These are phyloP conservation scores for Smutsia gigantea DNA, from an alignment of 2,797 vertebrate genomes.

Conservation along the genomic window DNA sequence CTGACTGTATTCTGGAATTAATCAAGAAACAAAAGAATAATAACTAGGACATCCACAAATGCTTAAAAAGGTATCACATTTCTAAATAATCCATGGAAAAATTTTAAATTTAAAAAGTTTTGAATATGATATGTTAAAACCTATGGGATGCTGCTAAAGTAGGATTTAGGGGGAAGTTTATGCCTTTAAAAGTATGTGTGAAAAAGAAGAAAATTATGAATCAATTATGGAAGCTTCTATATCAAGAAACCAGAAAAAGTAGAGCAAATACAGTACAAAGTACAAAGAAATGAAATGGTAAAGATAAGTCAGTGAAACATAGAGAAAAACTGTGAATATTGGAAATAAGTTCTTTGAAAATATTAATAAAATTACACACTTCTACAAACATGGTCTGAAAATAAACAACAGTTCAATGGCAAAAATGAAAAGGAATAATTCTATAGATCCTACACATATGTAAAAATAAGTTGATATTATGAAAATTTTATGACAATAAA, in stretches of 20 bases:
- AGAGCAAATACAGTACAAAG: background rate
- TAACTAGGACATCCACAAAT: background rate
- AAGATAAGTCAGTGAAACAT: background rate
- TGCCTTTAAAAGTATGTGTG: background rate
- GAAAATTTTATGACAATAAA: background rate
- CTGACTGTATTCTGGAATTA: background rate
- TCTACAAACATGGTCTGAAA: background rate
- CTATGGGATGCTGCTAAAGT: background rate
- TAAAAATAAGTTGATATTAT: background rate
- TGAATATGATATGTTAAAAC: background rate
- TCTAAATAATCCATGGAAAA: background rate
- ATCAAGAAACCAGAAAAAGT: background rate
- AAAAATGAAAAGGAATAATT: background rate
- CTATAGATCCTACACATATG: background rate
- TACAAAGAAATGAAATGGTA: background rate
- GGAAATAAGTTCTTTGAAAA: constrained; percentile 16
- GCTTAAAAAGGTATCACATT: background rate
- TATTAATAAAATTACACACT: background rate
- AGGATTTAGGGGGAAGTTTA: background rate
- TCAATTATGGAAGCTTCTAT: background rate
- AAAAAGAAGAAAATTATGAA: background rate
- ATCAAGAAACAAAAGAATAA: background rate
- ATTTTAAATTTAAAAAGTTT: background rate
- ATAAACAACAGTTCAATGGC: background rate
- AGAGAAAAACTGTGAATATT: background rate